phyloP scores from a whole-genome alignment of 2,888 invertebrate genomes.

The Mycogona germanica region DNA sequence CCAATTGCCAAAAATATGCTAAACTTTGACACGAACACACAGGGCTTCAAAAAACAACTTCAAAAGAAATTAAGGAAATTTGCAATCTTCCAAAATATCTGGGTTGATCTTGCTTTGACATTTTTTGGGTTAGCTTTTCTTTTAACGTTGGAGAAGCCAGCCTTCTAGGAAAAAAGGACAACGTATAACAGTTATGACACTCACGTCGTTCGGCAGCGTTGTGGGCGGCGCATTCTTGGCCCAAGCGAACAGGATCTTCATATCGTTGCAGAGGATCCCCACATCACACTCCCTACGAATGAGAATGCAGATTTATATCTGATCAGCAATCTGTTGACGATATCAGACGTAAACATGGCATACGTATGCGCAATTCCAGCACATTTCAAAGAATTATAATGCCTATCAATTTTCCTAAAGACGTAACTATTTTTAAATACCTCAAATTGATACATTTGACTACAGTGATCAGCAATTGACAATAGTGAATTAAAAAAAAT shows the following conservation, averaged over 20 bases:
- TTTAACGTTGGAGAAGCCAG: too few relatives aligned
- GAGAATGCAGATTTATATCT: neutral
- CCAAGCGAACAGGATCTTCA: conserved; percentile 46
- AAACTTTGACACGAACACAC: conserved; percentile 1
- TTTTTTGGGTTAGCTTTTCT: too few relatives aligned
- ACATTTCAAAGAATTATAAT: conserved; percentile 28
- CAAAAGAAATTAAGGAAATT: too few relatives aligned
- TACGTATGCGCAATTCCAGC: too few relatives aligned
- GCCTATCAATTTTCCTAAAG: conserved; percentile 13
- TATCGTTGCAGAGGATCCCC: conserved; percentile 9
- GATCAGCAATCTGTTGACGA: too few relatives aligned
- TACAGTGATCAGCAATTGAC: neutral
- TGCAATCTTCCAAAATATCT: too few relatives aligned
- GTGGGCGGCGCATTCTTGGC: conserved; percentile 46
- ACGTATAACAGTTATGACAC: too few relatives aligned
- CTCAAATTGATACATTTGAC: neutral
- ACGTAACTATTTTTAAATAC: neutral
- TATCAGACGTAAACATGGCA: too few relatives aligned
- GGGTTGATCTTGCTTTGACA: too few relatives aligned
- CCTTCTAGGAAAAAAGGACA: too few relatives aligned
- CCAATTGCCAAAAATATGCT: conserved; percentile 9
- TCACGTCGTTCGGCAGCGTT: conserved; percentile 39
- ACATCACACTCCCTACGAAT: conserved; percentile 38
- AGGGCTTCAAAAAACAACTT: neutral
- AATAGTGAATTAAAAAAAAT: neutral